Evolutionary conservation across 2,797 vertebrate genomes (phyloP), one percentile per base, ranked within the genome.

Genomic region (Phoeniculus purpureus): DNA sequence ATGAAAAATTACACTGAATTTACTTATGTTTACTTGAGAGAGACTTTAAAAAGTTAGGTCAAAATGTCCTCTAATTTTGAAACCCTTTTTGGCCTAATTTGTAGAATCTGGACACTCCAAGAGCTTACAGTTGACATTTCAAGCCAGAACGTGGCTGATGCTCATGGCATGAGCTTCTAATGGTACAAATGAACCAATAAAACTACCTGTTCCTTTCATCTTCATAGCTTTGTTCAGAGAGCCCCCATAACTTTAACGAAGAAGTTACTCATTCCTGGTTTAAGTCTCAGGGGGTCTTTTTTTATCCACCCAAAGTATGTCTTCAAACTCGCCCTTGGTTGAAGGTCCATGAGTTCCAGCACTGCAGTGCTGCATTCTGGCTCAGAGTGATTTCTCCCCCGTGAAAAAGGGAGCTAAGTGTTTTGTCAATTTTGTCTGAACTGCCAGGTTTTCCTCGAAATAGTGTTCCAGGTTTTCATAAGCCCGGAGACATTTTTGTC

Each of bases 361-460:
- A 23, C 65, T 71, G 52, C 51, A 77, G 76, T 91, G 87, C 86
- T 52, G 29, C 48, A 54, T 73, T 64, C 62, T 74, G 58, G 22
- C 60, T 55, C 47, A 47, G 59, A 82, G 84, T 78, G 37, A 85
- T 93, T 94, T 87, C 15, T 67, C 68, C 60, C 77, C 6, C 59
- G 27, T 76, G 68, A 93, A 90, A 43, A 91, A 93, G 70, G 75
- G 74, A 97, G 78, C 92, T 90, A 93, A 96, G 70, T 34, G 68
- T 89, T 43, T 91, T 92, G 90, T 90, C 93, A 96, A 12, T 95
- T 96, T 95, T 87, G 84, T 90, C 75, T 92, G 72, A 96, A 94
- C 79, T 92, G 73, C 70, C 90, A 68, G 50, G 74, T 94, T 97
- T 94, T 74, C 84, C 90, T 74, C 91, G 73, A 95, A 94, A 90